A percentile compares a stretch with the other conserved stretches of the same genome.
Evolutionary conservation across 2,113 vertebrate species (phyloP).

Genomic region (Ciconia stormi): DNA sequence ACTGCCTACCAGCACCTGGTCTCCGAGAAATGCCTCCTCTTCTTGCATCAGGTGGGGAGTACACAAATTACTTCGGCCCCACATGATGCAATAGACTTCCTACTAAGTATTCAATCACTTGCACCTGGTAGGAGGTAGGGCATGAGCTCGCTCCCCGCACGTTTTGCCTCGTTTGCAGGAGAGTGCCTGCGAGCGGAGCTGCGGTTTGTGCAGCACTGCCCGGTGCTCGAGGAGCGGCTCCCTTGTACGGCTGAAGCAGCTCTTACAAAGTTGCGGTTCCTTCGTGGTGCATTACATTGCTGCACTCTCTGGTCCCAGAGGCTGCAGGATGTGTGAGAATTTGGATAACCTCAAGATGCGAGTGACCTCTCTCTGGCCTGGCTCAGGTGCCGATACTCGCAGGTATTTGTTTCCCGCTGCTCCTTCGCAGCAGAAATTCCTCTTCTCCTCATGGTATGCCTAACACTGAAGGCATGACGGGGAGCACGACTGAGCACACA

Average conservation of each 20-base stretch:
- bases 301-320: background rate
- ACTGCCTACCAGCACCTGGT: background rate
- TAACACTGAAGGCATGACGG: background rate
- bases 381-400: background rate
- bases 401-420: background rate
- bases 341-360: background rate
- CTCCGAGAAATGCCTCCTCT: background rate
- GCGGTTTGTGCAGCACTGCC: background rate
- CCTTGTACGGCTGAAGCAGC: background rate
- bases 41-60: background rate
- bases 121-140: fast-evolving
- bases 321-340: background rate
- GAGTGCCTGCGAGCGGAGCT: background rate
- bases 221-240: fast-evolving
- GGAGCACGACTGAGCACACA: background rate
- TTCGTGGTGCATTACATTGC: fast-evolving
- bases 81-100: background rate
- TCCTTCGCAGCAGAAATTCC: background rate
- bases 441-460: background rate
- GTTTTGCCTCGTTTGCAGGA: fast-evolving
- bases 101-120: background rate
- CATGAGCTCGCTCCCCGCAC: background rate
- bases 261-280: background rate
- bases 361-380: background rate
- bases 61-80: background rate